Conservation (phyloP, 2,113 vertebrate genomes). For the Gracilinanus agilis region DNA sequence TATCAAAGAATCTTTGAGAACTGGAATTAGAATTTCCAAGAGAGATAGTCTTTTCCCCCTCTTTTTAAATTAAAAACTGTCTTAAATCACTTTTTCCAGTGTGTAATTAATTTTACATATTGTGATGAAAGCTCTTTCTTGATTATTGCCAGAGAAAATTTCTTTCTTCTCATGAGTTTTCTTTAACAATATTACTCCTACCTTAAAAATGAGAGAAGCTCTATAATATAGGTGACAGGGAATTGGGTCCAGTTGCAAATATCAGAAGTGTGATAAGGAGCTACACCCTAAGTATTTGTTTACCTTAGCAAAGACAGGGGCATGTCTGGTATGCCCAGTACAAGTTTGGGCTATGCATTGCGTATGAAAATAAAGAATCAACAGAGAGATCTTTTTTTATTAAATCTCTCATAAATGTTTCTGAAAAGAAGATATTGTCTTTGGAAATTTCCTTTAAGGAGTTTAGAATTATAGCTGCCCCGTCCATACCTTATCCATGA, state of each 20-base stretch:
- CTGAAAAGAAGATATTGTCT: background rate
- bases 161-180: background rate
- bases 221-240: background rate
- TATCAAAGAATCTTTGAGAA: background rate
- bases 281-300: background rate
- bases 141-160: background rate
- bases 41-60: background rate
- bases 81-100: background rate
- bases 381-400: background rate
- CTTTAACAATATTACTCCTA: background rate
- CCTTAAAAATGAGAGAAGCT: background rate
- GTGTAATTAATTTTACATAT: constrained; percentile 3
- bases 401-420: background rate
- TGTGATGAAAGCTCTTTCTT: background rate
- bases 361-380: background rate
- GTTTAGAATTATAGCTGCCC: background rate
- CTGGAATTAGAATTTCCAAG: background rate
- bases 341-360: background rate
- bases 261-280: background rate
- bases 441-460: background rate
- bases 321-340: background rate
- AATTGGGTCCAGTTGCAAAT: background rate
- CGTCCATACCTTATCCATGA: background rate
- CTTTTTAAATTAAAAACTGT: background rate
- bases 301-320: background rate